Evolutionary conservation across 2,888 invertebrate genomes (phyloP), one percentile per base, ranked within the genome.

Genomic region (Tetragonisca angustula): DNA sequence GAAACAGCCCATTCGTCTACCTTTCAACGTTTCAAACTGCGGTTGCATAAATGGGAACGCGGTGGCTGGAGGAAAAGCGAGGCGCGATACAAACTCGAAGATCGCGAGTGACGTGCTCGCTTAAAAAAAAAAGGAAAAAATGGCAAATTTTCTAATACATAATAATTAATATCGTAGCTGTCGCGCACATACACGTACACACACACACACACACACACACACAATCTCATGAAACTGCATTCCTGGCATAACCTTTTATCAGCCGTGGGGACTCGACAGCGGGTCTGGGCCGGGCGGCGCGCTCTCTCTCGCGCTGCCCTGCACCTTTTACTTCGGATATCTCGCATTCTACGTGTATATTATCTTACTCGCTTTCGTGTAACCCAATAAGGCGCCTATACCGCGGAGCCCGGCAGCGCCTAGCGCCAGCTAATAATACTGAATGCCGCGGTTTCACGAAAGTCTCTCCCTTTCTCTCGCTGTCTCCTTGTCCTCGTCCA

Each of bases 171-270:
- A 36, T 36, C 9, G 36, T 36, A 36, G 9, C 36, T 36, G 36
- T 36, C 9, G 36, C 36, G 9, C 36, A 0, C 36, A 36, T 4
- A 36, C 5, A 36, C 36, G 9, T 6, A 9, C 36, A 9, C 36
- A 4, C 9, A 9, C 36, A 36, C 9, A 36, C 9, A 32, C 4
- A 32, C 32, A 32, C 32, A 32, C 32, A 32, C 52, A 17, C 52
- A 6, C 50, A 17, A 59, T 76, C 21, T 91, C 92, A 88, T 87
- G 92, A 92, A 92, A 93, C 92, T 87, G 91, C 93, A 92, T 93
- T 93, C 93, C 92, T 90, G 88, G 91, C 91, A 92, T 92, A 93
- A 93, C 91, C 92, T 92, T 93, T 93, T 92, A 93, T 92, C 92
- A 92, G 89, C 89, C 90, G 88, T 70, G 90, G 90, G 89, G 91